Conservation (phyloP, 2,113 vertebrate species). For the Entelurus aequoreus region DNA sequence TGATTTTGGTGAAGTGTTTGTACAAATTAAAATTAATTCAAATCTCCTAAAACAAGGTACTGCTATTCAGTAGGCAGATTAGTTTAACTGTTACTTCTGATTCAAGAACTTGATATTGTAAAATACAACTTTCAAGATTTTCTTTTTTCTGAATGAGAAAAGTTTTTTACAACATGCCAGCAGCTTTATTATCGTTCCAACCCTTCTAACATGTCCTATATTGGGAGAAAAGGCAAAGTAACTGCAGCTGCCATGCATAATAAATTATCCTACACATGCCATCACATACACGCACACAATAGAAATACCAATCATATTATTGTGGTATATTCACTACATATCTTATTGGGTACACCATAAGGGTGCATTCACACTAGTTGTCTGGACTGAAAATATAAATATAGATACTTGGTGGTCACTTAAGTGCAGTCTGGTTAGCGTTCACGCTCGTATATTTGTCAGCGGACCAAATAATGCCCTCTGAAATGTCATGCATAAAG, state of each 20-base stretch:
- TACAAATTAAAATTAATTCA: no score
- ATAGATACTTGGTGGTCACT: no score
- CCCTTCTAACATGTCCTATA: constrained; percentile 29
- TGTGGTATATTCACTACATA: not conserved
- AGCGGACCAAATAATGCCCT: no score
- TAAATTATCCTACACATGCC: constrained; percentile 17
- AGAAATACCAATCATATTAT: not conserved
- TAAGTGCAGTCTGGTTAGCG: no score
- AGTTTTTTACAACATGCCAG: not conserved
- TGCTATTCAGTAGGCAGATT: not conserved
- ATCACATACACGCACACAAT: constrained; percentile 1
- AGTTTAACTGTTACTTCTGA: not conserved
- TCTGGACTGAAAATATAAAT: no score
- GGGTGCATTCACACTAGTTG: no score
- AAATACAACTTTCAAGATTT: not conserved
- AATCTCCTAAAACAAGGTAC: not conserved
- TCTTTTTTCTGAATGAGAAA: not conserved
- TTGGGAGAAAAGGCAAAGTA: constrained; percentile 40
- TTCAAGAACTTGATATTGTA: no score
- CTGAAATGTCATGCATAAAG: no score
- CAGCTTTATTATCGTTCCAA: constrained; percentile 56
- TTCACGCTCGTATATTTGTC: no score
- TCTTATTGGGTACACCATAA: not conserved
- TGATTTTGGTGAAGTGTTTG: no score
- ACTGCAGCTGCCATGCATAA: constrained; percentile 57